Evolutionary conservation across 2,113 vertebrate species (phyloP), one percentile per base, ranked within the genome.

Genomic region (Rhinoderma darwinii): DNA sequence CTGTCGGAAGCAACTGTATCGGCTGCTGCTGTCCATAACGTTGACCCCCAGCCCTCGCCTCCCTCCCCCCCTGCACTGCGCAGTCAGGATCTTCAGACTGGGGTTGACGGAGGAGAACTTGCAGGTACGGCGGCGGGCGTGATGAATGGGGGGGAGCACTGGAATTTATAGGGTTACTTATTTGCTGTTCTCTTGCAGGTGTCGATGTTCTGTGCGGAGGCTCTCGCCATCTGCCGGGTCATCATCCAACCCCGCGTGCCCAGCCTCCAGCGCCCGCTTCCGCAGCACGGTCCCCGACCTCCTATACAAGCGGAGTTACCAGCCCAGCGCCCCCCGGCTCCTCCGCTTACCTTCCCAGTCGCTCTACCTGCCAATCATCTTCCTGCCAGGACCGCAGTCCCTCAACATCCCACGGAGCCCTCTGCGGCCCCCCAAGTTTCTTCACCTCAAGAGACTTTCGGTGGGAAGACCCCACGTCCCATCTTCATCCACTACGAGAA

Each of bases 401-500:
- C 83, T 14, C 83, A 87, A 87, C 27, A 88, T 88, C 66, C 89
- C 88, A 50, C 54, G 88, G 1, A 7, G 89, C 39, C 92, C 92
- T 30, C 93, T 91, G 85, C 94, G 10, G 82, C 95, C 77, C 30
- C 94, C 83, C 94, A 12, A 79, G 95, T 91, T 2, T 90, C 88
- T 5, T 94, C 88, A 63, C 35, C 94, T 88, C 87, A 93, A 2
- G 81, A 93, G 0, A 91, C 93, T 7, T 91, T 95, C 74, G 91
- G 84, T 88, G 94, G 84, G 0, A 94, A 96, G 79, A 92, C 94
- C 0, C 95, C 95, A 72, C 92, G 95, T 22, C 96, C 96, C 0
- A 93, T 97, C 41, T 98, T 98, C 59, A 92, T 98, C 3, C 96
- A 96, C 70, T 98, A 96, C 0, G 96, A 98, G 82, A 95, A 97